phyloP scores from a whole-genome alignment of 2,888 invertebrate genomes.

The Drosophila meridiana region DNA sequence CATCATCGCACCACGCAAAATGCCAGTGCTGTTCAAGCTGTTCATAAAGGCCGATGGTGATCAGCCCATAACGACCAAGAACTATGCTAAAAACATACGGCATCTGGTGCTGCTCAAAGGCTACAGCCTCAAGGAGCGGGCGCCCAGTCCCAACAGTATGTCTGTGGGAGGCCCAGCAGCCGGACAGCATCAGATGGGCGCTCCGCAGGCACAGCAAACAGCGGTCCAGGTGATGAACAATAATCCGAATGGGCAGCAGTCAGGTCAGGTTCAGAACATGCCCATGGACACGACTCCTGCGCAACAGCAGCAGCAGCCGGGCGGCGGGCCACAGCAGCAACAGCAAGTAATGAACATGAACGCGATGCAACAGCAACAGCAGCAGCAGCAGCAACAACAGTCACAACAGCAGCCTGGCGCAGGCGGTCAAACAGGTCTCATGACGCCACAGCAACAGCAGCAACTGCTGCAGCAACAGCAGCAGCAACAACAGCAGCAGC shows the following conservation, averaged over 20 bases:
- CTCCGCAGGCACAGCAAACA: constrained; percentile 54
- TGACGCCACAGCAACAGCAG: constrained; percentile 71
- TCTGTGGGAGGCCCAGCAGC: constrained; percentile 34
- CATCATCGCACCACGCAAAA: constrained; percentile 94
- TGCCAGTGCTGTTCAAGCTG: constrained; percentile 93
- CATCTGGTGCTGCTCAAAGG: constrained; percentile 92
- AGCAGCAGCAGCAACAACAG: constrained; percentile 49
- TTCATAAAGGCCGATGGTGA: constrained; percentile 97
- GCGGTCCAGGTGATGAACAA: constrained; percentile 54
- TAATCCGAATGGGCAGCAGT: constrained; percentile 60
- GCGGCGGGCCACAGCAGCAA: constrained; percentile 57
- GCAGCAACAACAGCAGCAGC: constrained; percentile 65
- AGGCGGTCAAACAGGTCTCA: constrained; percentile 49
- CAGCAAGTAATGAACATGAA: constrained; percentile 82
- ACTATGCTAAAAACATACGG: constrained; percentile 95
- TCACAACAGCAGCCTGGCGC: constrained; percentile 50
- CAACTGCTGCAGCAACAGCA: constrained; percentile 68
- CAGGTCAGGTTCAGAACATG: constrained; percentile 47
- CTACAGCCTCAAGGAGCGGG: constrained; percentile 90
- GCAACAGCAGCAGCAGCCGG: constrained; percentile 66
- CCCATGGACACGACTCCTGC: constrained; percentile 64
- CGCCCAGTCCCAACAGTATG: constrained; percentile 87
- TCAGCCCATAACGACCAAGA: constrained; percentile 92
- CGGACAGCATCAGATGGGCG: constrained; percentile 72
- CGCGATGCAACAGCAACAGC: constrained; percentile 54